Evolutionary conservation across 2,113 vertebrate genomes (phyloP), one percentile per base, ranked within the genome.

Genomic region (Macaca mulatta): DNA sequence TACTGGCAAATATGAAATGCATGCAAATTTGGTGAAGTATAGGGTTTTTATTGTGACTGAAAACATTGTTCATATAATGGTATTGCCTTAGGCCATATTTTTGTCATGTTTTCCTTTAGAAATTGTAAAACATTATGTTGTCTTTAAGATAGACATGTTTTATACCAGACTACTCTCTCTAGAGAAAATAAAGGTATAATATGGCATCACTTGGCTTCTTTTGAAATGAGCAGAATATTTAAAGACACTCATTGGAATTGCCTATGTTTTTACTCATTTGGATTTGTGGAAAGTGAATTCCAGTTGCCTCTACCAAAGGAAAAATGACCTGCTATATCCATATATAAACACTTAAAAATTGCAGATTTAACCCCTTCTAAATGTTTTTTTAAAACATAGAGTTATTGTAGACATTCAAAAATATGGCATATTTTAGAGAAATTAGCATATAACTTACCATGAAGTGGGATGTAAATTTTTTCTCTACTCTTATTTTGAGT

Each of bases 191-290:
- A 52, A 94, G 32, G n/a, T 69, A 81, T 75, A 93, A 32, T 59
- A 10, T 32, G 20, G 64, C 14, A 83, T 17, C 22, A 69, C 38
- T 1, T 85, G 52, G 5, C 32, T 93, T 88, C 55, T 79, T 95
- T 74, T 78, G 82, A 95, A 97, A 84, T 85, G 67, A 95, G 25
- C 45, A 92, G 74, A 78, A 52, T 80, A 59, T 94, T 82, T 94
- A 79, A 97, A 92, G 40, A 74, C 6, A 79, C 40, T 52, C 38
- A 64, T 50, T 86, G 59, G 27, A 80, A 48, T 50, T 89, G 59
- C 25, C 30, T 20, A 5, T 14, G n/a, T 92, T 77, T 85, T 85
- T 78, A 82, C 18, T 89, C 13, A 14, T 55, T 90, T 72, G 20
- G 30, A 16, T 87, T 84, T 93, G 80, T 35, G 7, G 67, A 80